Evolutionary conservation across 2,113 vertebrate species (phyloP), one percentile per base, ranked within the genome.

Genomic region (Reinhardtius hippoglossoides): DNA sequence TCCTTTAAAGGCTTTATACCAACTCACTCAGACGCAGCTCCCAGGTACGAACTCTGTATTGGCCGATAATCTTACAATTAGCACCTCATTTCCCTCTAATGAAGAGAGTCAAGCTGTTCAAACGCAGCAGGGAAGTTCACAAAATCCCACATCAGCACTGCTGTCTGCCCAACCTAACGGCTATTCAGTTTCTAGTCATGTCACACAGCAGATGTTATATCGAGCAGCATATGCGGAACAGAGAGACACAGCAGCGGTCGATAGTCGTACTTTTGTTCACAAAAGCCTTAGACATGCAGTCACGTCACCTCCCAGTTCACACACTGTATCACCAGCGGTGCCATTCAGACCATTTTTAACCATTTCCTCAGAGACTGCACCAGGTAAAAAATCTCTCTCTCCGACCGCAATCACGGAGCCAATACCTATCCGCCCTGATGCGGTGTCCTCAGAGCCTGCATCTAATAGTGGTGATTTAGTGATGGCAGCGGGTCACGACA

Each of bases 391-490:
- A 27, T 71, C 78, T 71, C 74, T 67, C 52, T 80, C 80, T 82
- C 64, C 76, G 77, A 69, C 40, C n/a, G 72, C 68, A 74, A n/a
- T 73, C 65, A 57, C 77, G 65, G 75, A 84, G 57, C 71, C 26
- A 71, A 84, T 82, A 52, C 78, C 60, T 62, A 69, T 67, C 52
- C 68, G 62, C 80, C 83, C 72, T 68, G 68, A 60, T 68, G 68
- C 18, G 12, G 72, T 70, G 58, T 87, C 84, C 78, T 72, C 48
- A 23, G 84, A 91, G 82, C 46, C 73, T 65, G 67, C 71, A 80
- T 85, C 89, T 84, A 83, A 87, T 86, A 80, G 82, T 42, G 70
- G 35, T 88, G 91, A 91, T 91, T 91, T 92, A 91, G 72, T 68
- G 69, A 77, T 67, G 80, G 74, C 83, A 79, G 68, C 15, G 10